Evolutionary conservation across 2,888 invertebrate genomes (phyloP), one percentile per base, ranked within the genome.

Genomic region (Alviniconcha strummeri): DNA sequence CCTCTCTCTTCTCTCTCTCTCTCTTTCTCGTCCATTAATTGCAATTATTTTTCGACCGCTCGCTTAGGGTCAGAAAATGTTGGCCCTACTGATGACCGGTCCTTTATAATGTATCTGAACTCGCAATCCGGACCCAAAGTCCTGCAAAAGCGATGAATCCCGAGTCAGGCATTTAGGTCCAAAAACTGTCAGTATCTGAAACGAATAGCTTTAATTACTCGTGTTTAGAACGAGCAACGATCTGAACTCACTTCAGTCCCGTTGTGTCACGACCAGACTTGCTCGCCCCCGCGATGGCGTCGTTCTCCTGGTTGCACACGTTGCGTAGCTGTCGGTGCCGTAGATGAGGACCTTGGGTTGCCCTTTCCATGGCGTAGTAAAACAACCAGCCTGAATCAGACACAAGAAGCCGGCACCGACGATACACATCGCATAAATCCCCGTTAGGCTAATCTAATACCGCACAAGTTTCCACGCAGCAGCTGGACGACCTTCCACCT

Each of bases 221-320:
- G 36, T 36, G 36, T 36, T 3, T 36, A 36, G 36, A 36, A 36
- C 36, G 36, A 36, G 36, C 36, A 36, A 3, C 3, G 36, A 36
- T 36, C 36, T 60, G 9, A 7, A 86, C 90, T 88, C 85, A 93
- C 93, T 85, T 84, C 80, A 88, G 89, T 15, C 88, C 89, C 17
- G 95, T 94, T 57, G 97, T 97, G 92, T 97, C 96, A 89, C 96
- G 95, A 15, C 98, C 98, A 60, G 98, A 97, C 72, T 96, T 93
- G 8, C 96, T 95, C 90, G 96, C 95, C 87, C 96, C 95, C 5
- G 96, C 95, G 86, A 97, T 95, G 87, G 95, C 95, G 87, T 88
- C 83, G 93, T 98, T 98, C 89, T 96, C 95, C 36, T 96, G 96
- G 36, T 98, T 98, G 93, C 98, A 98, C 67, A 97, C 97, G 93